Base-by-base conservation (phyloP, 2,888 invertebrate genomes). In the Thelaira solivaga region DNA sequence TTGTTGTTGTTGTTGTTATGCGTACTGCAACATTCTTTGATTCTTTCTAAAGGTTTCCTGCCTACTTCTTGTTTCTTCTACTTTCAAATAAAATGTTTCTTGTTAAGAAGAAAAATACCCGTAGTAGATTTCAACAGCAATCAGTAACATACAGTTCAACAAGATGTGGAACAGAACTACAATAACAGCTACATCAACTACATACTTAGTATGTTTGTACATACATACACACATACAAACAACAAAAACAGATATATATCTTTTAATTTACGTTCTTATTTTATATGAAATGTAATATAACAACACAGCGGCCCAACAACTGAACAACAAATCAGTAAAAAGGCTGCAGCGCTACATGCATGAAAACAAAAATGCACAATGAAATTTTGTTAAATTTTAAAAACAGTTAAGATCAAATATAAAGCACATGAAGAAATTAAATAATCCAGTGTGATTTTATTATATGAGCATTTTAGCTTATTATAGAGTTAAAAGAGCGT, bases 121-220 rank as follows among this genome's bases (percentile, higher is more conserved):
- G 29, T 29, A 41, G 57, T 68, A n/a, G n/a, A 62, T 76, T 72
- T 67, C 53, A 65, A 61, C 71, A 76, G 59, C 71, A 65, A 72
- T 62, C 71, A 55, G 47, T 49, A 41, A 62, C 39, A 57, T 11
- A 59, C 55, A 59, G 65, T 59, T 65, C 65, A 74, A 43, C 62
- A 72, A 62, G 55, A 64, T 75, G 65, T 55, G 65, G 26, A 22
- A 65, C 45, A 72, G 26, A 22, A 65, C 45, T 64, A 47, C 29
- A 62, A 41, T 11, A 45, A 43, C 71, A 62, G 64, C 29, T 22
- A 22, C 39, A 45, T 0, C 18, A 24, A 11, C 26, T 16, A 36
- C 24, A 26, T 8, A n/a, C n/a, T n/a, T n/a, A n/a, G n/a, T n/a
- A n/a, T n/a, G n/a, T n/a, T n/a, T n/a, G n/a, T n/a, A n/a, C n/a